phyloP scores from a whole-genome alignment of 2,113 vertebrate genomes.

The Mobula hypostoma region DNA sequence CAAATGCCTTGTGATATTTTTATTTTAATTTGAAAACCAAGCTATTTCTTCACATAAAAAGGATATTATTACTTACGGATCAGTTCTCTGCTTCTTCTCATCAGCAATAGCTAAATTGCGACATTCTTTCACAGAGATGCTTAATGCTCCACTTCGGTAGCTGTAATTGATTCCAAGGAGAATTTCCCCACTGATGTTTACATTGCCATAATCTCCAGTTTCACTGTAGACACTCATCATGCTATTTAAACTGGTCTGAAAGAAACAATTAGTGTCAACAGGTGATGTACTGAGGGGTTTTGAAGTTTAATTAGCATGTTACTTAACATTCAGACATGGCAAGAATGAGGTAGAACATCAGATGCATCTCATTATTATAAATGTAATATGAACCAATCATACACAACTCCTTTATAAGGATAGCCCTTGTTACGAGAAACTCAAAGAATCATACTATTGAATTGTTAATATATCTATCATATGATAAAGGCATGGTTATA shows the following conservation, averaged over 20 bases:
- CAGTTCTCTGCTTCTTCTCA: conserved; percentile 83
- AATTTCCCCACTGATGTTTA: conserved; percentile 87
- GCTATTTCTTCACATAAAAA: neutral
- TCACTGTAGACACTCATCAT: conserved; percentile 93
- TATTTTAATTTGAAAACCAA: neutral
- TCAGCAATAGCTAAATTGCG: conserved; percentile 85
- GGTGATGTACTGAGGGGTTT: neutral
- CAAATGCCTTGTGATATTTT: neutral
- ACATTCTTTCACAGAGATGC: conserved; percentile 82
- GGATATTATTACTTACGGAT: conserved; percentile 70
- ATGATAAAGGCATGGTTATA: neutral
- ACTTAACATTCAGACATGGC: neutral
- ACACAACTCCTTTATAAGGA: neutral
- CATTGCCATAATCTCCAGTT: conserved; percentile 88
- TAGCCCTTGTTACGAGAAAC: neutral
- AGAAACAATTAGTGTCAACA: conserved; percentile 38
- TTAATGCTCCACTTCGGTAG: conserved; percentile 92
- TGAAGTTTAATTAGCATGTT: neutral
- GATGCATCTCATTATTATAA: neutral
- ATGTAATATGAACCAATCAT: neutral
- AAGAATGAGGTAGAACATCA: neutral
- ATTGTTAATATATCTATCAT: neutral
- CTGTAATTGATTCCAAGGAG: conserved; percentile 82
- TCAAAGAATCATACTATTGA: too few relatives aligned
- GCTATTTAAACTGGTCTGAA: conserved; percentile 90